Evolutionary conservation across 2,888 invertebrate species (phyloP).

Genomic region (Mythimna vitellina): DNA sequence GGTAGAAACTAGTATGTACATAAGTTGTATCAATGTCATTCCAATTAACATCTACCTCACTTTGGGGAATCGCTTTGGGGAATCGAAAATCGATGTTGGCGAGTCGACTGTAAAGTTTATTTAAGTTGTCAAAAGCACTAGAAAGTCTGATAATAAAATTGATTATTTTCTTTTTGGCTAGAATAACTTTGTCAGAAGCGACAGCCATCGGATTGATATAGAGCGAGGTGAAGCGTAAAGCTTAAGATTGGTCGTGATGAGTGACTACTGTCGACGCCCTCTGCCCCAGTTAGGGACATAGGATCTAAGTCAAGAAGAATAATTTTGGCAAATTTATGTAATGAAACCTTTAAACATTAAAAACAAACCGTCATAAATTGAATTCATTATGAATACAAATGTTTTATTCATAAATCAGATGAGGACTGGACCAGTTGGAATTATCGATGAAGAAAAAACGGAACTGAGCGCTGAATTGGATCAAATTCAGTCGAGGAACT

Average conservation of each 20-base stretch:
- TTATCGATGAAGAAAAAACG: slow-evolving; percentile 30
- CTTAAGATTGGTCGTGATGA: no score
- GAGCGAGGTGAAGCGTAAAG: no score
- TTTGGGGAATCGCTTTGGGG: slow-evolving; percentile 36
- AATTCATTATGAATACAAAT: slow-evolving; percentile 40
- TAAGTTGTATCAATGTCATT: slow-evolving; percentile 7
- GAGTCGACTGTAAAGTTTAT: slow-evolving; percentile 27
- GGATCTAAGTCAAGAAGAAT: no score
- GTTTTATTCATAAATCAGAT: slow-evolving; percentile 44
- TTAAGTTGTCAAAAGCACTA: slow-evolving; percentile 10
- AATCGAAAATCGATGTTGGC: slow-evolving; percentile 42
- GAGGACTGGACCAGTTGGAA: slow-evolving; percentile 13
- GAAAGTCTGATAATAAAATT: slow-evolving; percentile 11
- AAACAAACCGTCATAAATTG: slow-evolving; percentile 34
- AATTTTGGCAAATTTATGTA: neutral
- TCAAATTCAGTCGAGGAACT: neutral
- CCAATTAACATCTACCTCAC: slow-evolving; percentile 39
- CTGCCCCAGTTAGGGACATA: no score
- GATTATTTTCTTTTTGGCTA: neutral
- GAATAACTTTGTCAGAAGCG: slow-evolving; percentile 7
- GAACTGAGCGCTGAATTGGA: neutral
- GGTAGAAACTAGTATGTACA: no score
- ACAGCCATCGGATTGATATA: no score
- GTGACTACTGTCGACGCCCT: no score
- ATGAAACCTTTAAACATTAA: slow-evolving; percentile 12